Conservation (phyloP, 2,113 vertebrate species). For the Willisornis vidua region DNA sequence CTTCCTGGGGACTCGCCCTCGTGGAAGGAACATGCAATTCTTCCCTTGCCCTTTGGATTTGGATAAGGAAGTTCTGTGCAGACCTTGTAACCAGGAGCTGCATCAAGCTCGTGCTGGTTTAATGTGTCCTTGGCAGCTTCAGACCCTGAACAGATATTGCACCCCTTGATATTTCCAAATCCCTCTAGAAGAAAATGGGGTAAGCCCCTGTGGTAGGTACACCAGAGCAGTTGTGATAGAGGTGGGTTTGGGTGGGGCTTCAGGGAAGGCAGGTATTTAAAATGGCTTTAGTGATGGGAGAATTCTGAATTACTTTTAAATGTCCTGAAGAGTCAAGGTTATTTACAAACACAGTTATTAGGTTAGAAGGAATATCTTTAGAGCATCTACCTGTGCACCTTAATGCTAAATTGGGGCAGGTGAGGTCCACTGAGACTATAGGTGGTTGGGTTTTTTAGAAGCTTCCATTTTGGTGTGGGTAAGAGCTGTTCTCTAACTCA, state of each 20-base stretch:
- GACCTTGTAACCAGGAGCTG: neutral
- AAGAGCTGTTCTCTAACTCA: neutral
- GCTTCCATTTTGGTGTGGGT: neutral
- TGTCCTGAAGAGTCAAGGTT: neutral
- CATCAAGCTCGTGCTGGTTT: neutral
- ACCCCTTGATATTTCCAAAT: neutral
- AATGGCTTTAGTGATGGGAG: neutral
- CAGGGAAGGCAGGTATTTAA: neutral
- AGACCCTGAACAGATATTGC: neutral
- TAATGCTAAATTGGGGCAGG: neutral
- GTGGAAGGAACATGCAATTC: neutral
- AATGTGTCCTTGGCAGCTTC: neutral
- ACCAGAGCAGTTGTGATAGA: neutral
- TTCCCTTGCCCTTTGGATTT: neutral
- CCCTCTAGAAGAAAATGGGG: neutral
- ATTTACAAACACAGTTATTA: neutral
- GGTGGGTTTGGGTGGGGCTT: neutral
- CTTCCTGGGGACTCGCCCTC: neutral
- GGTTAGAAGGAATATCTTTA: neutral
- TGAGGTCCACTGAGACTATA: neutral
- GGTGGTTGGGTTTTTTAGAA: neutral
- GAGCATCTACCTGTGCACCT: neutral
- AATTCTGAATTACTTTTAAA: neutral
- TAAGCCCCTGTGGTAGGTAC: neutral
- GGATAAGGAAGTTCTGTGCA: neutral